Conservation (phyloP, 2,888 invertebrate genomes). For the Rhamphomyia laevipes region DNA sequence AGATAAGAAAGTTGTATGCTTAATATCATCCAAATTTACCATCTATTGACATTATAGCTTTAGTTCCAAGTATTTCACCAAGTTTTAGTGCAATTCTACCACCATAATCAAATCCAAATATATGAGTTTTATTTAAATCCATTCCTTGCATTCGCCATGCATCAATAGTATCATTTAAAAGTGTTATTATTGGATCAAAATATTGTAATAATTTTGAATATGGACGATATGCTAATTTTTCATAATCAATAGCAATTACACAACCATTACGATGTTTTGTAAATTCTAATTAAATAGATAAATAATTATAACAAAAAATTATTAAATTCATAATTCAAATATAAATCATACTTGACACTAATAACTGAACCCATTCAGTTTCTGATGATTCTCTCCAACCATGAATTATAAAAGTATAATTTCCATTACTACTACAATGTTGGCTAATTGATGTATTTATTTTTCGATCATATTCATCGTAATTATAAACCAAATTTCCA, state of each 20-base stretch:
- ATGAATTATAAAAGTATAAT: constrained; percentile 30
- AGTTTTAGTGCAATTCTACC: constrained; percentile 31
- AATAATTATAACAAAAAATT: no score
- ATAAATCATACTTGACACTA: constrained; percentile 25
- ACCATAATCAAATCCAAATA: constrained; percentile 36
- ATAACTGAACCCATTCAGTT: constrained; percentile 25
- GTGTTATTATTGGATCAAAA: constrained; percentile 24
- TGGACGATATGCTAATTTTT: constrained; percentile 24
- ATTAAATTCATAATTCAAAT: no score
- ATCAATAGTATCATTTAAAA: constrained; percentile 22
- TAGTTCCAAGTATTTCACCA: constrained; percentile 23
- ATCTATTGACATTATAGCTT: constrained; percentile 28
- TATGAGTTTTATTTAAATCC: constrained; percentile 22
- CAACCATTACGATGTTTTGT: constrained; percentile 30
- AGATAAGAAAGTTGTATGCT: neutral
- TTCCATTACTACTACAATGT: constrained; percentile 24
- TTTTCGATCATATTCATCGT: neutral
- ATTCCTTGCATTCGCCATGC: constrained; percentile 24
- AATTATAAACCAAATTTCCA: neutral
- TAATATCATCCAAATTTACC: constrained; percentile 23
- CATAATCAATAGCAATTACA: constrained; percentile 33
- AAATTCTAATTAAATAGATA: constrained; percentile 21
- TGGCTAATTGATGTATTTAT: constrained; percentile 11
- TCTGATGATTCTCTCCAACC: constrained; percentile 34
- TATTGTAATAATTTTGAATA: constrained; percentile 27